Percentiles rank a stretch among this genome's conserved stretches.
These are phyloP conservation scores for Pseudochirops corinnae DNA, from an alignment of 2,797 vertebrate species.

Conservation along the genomic window DNA sequence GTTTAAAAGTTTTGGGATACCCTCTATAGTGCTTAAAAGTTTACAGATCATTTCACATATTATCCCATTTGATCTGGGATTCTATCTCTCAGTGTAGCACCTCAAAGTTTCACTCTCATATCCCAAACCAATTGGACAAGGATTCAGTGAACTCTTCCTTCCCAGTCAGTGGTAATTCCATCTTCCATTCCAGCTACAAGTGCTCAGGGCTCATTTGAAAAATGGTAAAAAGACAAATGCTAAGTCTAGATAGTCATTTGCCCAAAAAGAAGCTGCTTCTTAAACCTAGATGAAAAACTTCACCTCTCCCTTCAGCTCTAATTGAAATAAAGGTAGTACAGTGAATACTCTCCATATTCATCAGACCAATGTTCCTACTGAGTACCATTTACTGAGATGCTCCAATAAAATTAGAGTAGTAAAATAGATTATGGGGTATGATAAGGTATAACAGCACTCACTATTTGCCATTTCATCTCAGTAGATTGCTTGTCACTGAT, in stretches of 20 bases:
- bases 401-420: background rate
- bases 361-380: background rate
- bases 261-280: background rate
- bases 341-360: background rate
- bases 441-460: background rate
- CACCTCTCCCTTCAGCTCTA: background rate
- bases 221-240: background rate
- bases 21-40: background rate
- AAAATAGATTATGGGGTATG: fast-evolving
- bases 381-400: too few species aligned
- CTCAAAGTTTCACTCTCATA: background rate
- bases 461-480: background rate
- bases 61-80: background rate
- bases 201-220: slow-evolving; percentile 14
- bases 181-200: background rate
- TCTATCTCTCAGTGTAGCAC: background rate
- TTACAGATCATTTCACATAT: background rate
- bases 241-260: background rate
- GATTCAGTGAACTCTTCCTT: background rate
- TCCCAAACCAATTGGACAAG: background rate
- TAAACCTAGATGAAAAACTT: background rate
- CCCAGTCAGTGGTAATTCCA: background rate
- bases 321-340: background rate
- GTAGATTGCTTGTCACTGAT: background rate
- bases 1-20: background rate